Evolutionary conservation across 1,140 invertebrate genomes (phyloP).

Genomic region (Polypedilum vanderplanki): DNA sequence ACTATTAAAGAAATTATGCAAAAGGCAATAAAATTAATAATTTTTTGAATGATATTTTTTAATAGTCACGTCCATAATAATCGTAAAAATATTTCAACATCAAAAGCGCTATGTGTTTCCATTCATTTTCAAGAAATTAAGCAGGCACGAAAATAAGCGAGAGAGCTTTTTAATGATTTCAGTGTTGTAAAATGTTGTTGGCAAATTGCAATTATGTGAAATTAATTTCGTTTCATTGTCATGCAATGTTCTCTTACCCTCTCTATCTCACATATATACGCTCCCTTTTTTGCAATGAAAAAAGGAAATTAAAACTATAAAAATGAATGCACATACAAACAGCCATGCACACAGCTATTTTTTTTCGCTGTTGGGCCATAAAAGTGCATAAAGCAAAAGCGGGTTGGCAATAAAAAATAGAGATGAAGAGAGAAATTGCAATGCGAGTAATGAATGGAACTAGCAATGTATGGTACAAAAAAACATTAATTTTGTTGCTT

Average conservation of each 20-base stretch:
- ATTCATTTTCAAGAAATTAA: background rate
- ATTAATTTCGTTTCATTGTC: background rate
- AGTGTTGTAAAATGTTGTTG: slow-evolving; percentile 10
- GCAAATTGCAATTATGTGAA: slow-evolving; percentile 18
- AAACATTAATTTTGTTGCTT: background rate
- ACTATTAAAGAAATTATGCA: too few relatives aligned
- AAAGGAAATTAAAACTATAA: slow-evolving; percentile 16
- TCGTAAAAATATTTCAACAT: slow-evolving; percentile 1
- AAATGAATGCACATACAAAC: background rate
- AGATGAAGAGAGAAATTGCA: background rate
- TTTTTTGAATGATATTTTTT: slow-evolving; percentile 16
- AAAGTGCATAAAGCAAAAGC: too few relatives aligned
- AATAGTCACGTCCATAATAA: background rate
- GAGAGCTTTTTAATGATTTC: background rate
- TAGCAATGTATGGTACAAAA: background rate
- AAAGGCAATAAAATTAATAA: slow-evolving; percentile 8
- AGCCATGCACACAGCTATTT: background rate
- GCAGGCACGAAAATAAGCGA: background rate
- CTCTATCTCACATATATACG: background rate
- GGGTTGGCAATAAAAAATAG: background rate
- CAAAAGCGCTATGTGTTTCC: background rate
- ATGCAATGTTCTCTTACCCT: background rate
- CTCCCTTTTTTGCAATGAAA: background rate
- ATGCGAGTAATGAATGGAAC: background rate
- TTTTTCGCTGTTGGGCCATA: too few relatives aligned